Evolutionary conservation across 64 coral and sea anemone genomes (phyloP), one percentile per base, ranked within the genome.

Genomic region (Trachythela sp.): DNA sequence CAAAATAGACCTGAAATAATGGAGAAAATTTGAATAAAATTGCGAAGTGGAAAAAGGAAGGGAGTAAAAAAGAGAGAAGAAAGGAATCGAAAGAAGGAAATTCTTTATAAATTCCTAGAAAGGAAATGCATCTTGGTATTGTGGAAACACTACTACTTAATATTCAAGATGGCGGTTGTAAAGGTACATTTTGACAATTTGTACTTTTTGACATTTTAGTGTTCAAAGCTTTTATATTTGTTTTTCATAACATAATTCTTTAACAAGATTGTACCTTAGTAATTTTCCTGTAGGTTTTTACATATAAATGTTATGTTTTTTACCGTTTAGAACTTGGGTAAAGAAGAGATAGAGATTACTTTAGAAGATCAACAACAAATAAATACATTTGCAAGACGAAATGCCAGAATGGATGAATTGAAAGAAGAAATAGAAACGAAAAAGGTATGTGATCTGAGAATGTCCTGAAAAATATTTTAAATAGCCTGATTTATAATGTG

Each of bases 311-410:
- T 11, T 45, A n/a, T 45, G 42, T 11, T 64, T 80, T 80, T 35
- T 39, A 29, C 31, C 34, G 75, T 80, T 37, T 80, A 37, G 31
- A 37, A 37, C 75, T 37, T 80, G 20, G 75, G 75, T 39, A 39
- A 80, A 38, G 96, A 99, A 71, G 96, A 99, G 9, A 95, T 90
- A 30, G 92, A 99, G 26, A 94, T 99, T 27, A 99, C 93, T 11
- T 87, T 92, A 86, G 96, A 99, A 88, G 96, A 99, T 76, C 96
- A 99, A 84, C 93, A 99, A 56, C 86, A 88, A 68, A 99, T 99
- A 50, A 99, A 99, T 85, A 99, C 93, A 4, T 99, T 99, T 75
- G 96, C 96, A 48, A 94, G 93, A 18, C 95, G 91, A 89, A 99
- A 92, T 86, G 86, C 90, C 2, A 91, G 86, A 84, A 32, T 99